Evolutionary conservation across 2,888 invertebrate species (phyloP), one percentile per base, ranked within the genome.

Genomic region (Philereme transversata): DNA sequence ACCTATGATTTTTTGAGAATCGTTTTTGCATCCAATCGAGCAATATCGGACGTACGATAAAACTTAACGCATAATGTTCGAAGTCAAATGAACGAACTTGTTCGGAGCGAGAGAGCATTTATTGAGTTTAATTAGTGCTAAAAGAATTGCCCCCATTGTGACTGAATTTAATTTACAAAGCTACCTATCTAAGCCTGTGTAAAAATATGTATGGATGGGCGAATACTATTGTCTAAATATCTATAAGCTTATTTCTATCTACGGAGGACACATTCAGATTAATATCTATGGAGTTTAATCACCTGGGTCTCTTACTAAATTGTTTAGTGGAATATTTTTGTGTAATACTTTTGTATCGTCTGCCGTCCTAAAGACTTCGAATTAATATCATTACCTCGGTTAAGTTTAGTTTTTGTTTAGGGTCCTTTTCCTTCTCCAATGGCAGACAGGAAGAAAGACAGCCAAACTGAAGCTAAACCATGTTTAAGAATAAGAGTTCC

Each of bases 111-210:
- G n/a, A n/a, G n/a, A n/a, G 22, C 22, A 22, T 3, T 2, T 22
- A 2, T 22, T 22, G 1, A 22, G 22, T 22, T 22, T 22, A 3
- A 22, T 22, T 22, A 22, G 22, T 22, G 22, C 3, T 41, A 9
- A 41, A 4, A 10, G 43, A 10, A 50, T 10, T 43, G 45, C 34
- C 51, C 51, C 58, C 40, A 53, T 63, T 64, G 70, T 76, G 77
- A 79, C 70, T 71, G 70, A 82, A 83, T 83, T 84, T 73, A 67
- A 79, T 81, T 83, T 87, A 82, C 74, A 82, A 83, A 79, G 81
- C 81, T 87, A 86, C 86, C 88, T 88, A 88, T 83, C 88, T 88
- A 88, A 82, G 78, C 81, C 76, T 78, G 81, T 84, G 84, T 87
- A 87, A 77, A 87, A 88, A 86, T 83, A 82, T 55, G 22, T 53